Base-by-base conservation (phyloP, 2,888 invertebrate genomes). In the Stenodema calcarata region DNA sequence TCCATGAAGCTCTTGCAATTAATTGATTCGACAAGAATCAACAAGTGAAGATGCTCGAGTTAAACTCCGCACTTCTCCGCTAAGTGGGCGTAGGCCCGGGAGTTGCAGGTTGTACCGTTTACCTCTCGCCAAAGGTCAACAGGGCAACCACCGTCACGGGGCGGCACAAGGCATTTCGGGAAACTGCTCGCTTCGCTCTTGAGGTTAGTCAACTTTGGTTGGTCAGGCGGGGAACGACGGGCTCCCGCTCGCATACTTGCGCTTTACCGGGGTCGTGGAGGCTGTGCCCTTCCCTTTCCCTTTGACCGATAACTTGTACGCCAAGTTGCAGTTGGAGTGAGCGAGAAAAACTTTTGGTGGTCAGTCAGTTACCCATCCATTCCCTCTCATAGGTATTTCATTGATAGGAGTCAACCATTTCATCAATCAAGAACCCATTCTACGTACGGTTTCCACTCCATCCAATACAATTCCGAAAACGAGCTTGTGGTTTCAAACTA, bases 91-190 rank as follows among this genome's bases (percentile, higher is more conserved):
- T 73, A 73, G 73, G 16, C 73, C 73, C 73, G 73, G 35, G 35
- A 18, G 73, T 73, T 35, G 30, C 35, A 35, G 70, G 30, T 35
- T 16, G 73, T 73, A 73, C 73, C 73, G 73, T 73, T 73, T 73
- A 73, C 30, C 35, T 73, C 73, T 41, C 73, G 73, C 73, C 73
- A 73, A 73, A 73, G 73, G 73, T 73, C 73, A 73, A 73, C 73
- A 73, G 73, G 73, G 73, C 73, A 73, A 73, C 62, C 62, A 62
- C 62, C 62, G 62, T 62, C 62, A 62, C 41, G 73, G 73, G 73
- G 18, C 35, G 73, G 73, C 73, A 73, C 41, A 35, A 41, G 35
- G 73, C 73, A 73, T 73, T 73, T 73, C 41, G 41, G 73, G 73
- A 41, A 73, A 73, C 73, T 62, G 7, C 27, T 62, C 62, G 62